These are phyloP conservation scores for Labeo rohita DNA, from an alignment of 2,113 vertebrate species.

Conservation along the genomic window DNA sequence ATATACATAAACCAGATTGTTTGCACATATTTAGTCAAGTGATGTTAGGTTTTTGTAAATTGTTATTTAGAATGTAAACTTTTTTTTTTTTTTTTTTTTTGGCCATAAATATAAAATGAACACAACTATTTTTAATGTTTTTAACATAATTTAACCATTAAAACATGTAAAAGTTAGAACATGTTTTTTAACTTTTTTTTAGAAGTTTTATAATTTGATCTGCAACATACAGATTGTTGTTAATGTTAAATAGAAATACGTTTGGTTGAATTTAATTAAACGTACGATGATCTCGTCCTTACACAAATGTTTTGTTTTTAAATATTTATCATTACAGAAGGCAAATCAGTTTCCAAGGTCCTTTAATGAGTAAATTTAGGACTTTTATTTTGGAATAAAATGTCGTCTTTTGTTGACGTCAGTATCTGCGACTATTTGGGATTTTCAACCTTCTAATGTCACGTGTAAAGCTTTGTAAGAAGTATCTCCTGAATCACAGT, in stretches of 20 bases:
- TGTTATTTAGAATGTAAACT: background rate
- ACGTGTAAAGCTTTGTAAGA: background rate
- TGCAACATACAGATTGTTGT: background rate
- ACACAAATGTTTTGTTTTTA: background rate
- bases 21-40: background rate
- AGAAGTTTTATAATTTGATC: background rate
- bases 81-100: no score
- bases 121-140: background rate
- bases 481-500: background rate
- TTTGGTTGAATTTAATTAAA: background rate
- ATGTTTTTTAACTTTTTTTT: background rate
- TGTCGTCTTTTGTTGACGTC: constrained; percentile 25
- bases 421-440: background rate
- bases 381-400: constrained; percentile 24
- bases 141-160: background rate
- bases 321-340: background rate
- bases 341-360: background rate
- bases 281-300: background rate
- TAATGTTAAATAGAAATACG: background rate
- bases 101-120: no score
- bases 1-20: background rate
- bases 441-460: background rate
- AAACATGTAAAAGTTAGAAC: background rate
- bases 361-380: background rate
- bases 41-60: no score